Evolutionary conservation across 2,797 vertebrate species (phyloP).

Genomic region (Helicolenus hilgendorfi): DNA sequence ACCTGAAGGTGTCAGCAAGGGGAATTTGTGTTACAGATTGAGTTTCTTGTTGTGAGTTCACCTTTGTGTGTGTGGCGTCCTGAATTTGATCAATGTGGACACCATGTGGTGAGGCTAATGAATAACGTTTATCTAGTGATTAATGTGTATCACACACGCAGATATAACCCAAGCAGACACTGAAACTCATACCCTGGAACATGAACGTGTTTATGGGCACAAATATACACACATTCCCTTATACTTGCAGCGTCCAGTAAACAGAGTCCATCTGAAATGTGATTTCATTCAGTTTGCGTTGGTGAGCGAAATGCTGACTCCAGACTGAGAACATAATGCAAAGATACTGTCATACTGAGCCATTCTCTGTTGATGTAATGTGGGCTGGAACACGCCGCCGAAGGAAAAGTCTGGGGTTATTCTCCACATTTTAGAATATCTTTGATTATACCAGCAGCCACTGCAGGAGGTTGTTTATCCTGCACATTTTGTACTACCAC

Average conservation of each 20-base stretch:
- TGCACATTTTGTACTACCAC: neutral
- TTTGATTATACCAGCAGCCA: constrained; percentile 32
- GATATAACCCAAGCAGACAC: constrained; percentile 11
- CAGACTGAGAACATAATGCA: constrained; percentile 19
- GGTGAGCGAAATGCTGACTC: constrained; percentile 17
- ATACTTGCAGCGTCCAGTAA: constrained; percentile 1
- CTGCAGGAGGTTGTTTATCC: constrained; percentile 17
- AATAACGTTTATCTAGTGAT: constrained; percentile 74
- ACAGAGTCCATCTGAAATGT: constrained; percentile 22
- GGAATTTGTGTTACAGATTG: constrained; percentile 49
- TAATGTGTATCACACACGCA: neutral
- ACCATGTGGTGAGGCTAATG: constrained; percentile 77
- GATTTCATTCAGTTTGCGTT: constrained; percentile 23
- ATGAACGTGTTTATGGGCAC: neutral
- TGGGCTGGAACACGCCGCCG: neutral
- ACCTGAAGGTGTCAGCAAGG: constrained; percentile 35
- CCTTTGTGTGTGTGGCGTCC: constrained; percentile 9
- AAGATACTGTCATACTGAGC: neutral
- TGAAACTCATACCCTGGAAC: neutral
- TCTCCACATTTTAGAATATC: constrained; percentile 19
- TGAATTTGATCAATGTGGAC: constrained; percentile 64
- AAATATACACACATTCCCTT: constrained; percentile 16
- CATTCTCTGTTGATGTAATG: constrained; percentile 1
- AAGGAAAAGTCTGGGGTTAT: neutral
- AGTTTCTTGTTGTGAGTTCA: constrained; percentile 33